A percentile compares a stretch with the other conserved stretches of the same genome.
phyloP scores from a whole-genome alignment of 2,888 invertebrate species.

The Amiota mariae region DNA sequence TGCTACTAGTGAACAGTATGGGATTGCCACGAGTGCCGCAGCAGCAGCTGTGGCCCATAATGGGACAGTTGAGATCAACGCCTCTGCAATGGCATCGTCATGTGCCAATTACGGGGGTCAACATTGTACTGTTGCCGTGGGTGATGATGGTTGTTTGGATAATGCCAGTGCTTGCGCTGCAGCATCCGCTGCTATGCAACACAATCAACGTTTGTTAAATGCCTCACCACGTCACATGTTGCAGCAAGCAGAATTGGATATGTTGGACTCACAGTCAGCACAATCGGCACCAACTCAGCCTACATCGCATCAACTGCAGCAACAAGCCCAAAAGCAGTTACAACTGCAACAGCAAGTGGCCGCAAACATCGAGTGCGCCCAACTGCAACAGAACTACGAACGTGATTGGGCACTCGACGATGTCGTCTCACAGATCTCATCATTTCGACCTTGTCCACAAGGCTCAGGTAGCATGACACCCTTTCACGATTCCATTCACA shows the following conservation, averaged over 20 bases:
- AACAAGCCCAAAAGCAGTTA: slow-evolving; percentile 52
- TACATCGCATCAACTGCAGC: slow-evolving; percentile 60
- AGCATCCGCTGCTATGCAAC: slow-evolving; percentile 46
- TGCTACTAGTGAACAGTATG: slow-evolving; percentile 48
- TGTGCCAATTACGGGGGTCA: slow-evolving; percentile 21
- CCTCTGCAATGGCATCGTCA: slow-evolving; percentile 16
- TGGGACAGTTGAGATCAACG: slow-evolving; percentile 56
- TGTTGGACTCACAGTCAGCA: slow-evolving; percentile 43
- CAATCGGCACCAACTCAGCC: slow-evolving; percentile 29
- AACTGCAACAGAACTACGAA: slow-evolving; percentile 73
- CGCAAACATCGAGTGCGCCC: slow-evolving; percentile 79
- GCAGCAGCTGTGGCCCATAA: slow-evolving; percentile 22
- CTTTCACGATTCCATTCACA: slow-evolving; percentile 73
- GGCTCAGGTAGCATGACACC: slow-evolving; percentile 74
- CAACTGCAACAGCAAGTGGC: slow-evolving; percentile 74
- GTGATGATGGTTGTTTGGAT: slow-evolving; percentile 37
- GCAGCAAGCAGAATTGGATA: slow-evolving; percentile 58
- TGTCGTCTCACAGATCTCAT: slow-evolving; percentile 73
- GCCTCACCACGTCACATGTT: slow-evolving; percentile 62
- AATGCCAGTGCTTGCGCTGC: slow-evolving; percentile 32
- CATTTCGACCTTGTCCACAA: slow-evolving; percentile 73
- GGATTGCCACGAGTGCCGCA: background rate
- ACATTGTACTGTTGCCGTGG: slow-evolving; percentile 29
- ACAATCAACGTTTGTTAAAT: slow-evolving; percentile 53
- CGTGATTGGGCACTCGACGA: slow-evolving; percentile 73